These are phyloP conservation scores for Brachystomella parvula DNA, from an alignment of 1,140 invertebrate genomes.

Conservation along the genomic window DNA sequence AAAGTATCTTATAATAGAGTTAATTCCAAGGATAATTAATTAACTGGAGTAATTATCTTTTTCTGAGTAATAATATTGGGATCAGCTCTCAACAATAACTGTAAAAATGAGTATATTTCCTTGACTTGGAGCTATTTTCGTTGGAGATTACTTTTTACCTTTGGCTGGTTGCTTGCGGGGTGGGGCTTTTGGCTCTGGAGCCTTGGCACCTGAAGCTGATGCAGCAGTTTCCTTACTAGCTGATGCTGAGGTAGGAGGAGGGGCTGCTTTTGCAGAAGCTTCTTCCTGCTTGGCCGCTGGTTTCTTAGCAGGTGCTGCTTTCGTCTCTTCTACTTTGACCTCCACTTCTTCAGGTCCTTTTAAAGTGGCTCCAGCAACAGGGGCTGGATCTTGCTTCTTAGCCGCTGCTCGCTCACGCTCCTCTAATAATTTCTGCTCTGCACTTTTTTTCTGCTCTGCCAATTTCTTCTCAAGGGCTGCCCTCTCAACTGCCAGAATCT, in stretches of 20 bases:
- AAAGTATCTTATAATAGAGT: neutral
- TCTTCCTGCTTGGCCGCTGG: constrained; percentile 4
- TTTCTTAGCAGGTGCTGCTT: neutral
- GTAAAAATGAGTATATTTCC: no score
- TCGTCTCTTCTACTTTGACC: constrained; percentile 18
- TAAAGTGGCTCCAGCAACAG: neutral
- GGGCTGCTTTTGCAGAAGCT: constrained; percentile 9
- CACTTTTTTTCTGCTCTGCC: constrained; percentile 30
- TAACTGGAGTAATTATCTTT: neutral
- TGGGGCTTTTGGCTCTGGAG: constrained; percentile 21
- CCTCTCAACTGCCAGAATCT: constrained; percentile 19
- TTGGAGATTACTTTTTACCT: constrained; percentile 37
- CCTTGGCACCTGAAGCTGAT: neutral
- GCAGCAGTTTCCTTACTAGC: neutral
- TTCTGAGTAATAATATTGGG: neutral
- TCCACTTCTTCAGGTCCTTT: constrained; percentile 13
- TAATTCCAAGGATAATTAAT: neutral
- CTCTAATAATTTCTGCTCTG: constrained; percentile 31
- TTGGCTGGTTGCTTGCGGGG: constrained; percentile 24
- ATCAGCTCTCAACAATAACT: no score
- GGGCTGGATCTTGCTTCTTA: constrained; percentile 13
- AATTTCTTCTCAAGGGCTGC: constrained; percentile 33
- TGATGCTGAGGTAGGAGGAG: no score
- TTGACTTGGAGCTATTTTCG: no score
- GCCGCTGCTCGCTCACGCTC: constrained; percentile 24